phyloP scores from a whole-genome alignment of 2,797 vertebrate species.

The Enteromius mattozi region DNA sequence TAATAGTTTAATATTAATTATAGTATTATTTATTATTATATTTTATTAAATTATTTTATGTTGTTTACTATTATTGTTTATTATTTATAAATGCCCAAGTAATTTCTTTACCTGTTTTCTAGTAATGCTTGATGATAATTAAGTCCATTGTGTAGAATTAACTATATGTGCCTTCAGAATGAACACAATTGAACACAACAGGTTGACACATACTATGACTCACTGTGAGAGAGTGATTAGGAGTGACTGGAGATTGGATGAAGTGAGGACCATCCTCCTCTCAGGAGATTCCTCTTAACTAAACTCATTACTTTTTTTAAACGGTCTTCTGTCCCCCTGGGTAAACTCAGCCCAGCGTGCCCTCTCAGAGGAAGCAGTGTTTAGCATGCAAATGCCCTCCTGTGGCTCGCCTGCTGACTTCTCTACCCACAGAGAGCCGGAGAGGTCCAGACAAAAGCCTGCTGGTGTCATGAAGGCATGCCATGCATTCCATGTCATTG shows the following conservation, averaged over 20 bases:
- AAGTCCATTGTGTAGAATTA: neutral
- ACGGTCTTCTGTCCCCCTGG: neutral
- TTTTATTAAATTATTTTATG: neutral
- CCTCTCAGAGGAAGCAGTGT: constrained; percentile 27
- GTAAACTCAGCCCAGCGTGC: neutral
- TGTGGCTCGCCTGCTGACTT: constrained; percentile 39
- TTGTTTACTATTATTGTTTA: neutral
- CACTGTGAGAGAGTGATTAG: constrained; percentile 43
- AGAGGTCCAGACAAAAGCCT: constrained; percentile 53
- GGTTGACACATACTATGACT: constrained; percentile 43
- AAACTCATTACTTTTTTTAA: constrained; percentile 13
- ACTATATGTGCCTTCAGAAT: neutral
- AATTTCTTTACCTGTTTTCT: neutral
- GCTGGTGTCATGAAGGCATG: constrained; percentile 66
- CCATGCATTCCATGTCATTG: constrained; percentile 61
- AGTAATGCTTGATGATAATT: too few species aligned
- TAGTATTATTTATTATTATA: neutral
- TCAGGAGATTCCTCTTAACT: constrained; percentile 14
- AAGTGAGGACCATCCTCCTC: constrained; percentile 33
- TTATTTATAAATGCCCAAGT: neutral
- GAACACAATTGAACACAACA: neutral
- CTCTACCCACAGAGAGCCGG: constrained; percentile 31
- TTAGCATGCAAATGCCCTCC: constrained; percentile 59
- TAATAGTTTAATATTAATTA: neutral
- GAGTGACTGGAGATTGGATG: constrained; percentile 39